These are phyloP conservation scores for Caiman crocodilus DNA, from an alignment of 2,797 vertebrate genomes.

Conservation along the genomic window DNA sequence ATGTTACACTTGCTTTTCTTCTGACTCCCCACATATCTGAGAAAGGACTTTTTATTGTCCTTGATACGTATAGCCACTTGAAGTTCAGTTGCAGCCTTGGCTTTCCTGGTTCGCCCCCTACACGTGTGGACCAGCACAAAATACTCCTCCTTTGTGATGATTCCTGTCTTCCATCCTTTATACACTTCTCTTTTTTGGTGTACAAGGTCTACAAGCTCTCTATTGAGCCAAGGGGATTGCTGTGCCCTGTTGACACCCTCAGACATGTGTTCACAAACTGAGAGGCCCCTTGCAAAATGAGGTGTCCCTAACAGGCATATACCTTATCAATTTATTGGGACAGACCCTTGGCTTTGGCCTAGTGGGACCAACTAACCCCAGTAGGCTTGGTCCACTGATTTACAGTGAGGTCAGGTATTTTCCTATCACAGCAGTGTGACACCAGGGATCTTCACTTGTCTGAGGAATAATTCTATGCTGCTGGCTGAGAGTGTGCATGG, in stretches of 20 bases:
- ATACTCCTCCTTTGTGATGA: too few relatives aligned
- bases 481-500: background rate
- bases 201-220: too few relatives aligned
- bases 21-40: too few relatives aligned
- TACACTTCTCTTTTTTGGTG: too few relatives aligned
- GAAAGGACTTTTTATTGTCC: too few relatives aligned
- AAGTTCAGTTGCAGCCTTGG: too few relatives aligned
- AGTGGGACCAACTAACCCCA: background rate
- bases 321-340: background rate
- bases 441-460: background rate
- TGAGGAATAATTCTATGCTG: background rate
- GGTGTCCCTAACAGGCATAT: background rate
- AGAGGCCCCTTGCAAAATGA: background rate
- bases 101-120: too few relatives aligned
- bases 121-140: too few relatives aligned
- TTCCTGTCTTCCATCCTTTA: too few relatives aligned
- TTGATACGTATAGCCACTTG: too few relatives aligned
- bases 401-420: background rate
- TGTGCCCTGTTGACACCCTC: background rate
- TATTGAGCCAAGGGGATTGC: too few relatives aligned
- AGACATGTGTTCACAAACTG: background rate
- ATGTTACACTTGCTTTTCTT: too few relatives aligned
- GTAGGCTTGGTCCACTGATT: background rate
- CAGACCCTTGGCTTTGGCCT: background rate
- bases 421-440: background rate